These are phyloP conservation scores for Mixornis gularis DNA, from an alignment of 2,113 vertebrate species.

Conservation along the genomic window DNA sequence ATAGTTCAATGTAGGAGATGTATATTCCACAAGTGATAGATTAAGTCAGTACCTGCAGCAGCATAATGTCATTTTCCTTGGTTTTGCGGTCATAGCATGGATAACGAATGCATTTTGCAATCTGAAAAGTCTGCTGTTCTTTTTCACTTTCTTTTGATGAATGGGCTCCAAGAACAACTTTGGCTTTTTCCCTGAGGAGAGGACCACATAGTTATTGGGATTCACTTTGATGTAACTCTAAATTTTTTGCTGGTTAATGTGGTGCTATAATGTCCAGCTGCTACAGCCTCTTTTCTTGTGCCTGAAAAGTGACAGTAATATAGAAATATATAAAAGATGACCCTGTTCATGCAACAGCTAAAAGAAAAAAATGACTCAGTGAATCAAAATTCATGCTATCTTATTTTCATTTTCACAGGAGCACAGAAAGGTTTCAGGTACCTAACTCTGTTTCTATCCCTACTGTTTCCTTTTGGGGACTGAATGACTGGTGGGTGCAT, in stretches of 20 bases:
- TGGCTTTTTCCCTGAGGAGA: neutral
- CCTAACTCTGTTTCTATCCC: neutral
- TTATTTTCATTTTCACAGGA: neutral
- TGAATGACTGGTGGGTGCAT: neutral
- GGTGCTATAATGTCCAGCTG: neutral
- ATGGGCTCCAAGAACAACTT: conserved; percentile 68
- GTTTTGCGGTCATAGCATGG: accelerated
- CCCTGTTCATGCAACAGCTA: neutral
- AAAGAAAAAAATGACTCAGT: neutral
- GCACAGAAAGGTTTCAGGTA: neutral
- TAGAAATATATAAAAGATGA: neutral
- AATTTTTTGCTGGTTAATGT: neutral
- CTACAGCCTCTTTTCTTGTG: neutral
- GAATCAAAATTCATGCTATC: neutral
- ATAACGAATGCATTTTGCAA: neutral
- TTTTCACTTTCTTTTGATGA: neutral
- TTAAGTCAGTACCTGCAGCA: conserved; percentile 61
- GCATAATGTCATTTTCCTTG: conserved; percentile 53
- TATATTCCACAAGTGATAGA: neutral
- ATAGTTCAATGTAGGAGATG: neutral
- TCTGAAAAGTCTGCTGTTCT: neutral
- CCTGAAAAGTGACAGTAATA: neutral
- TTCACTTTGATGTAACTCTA: neutral
- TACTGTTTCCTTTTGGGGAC: neutral
- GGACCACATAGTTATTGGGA: neutral